Base-by-base conservation (phyloP, 37 sponge, comb jelly and placozoan genomes). In the Halisarca cf. caerulea region DNA sequence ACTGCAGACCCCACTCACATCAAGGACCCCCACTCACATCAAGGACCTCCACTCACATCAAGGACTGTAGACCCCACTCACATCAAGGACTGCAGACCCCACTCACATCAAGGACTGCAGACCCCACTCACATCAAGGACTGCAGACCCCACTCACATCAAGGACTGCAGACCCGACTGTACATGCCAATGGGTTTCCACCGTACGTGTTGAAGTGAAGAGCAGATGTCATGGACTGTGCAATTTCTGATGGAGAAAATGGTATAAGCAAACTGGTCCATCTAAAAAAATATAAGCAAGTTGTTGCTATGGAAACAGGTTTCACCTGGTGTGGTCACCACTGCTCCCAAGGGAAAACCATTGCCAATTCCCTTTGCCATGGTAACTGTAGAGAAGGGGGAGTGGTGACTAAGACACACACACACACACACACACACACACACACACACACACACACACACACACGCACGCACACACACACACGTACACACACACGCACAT, bases 171-270 rank as follows among this genome's bases (percentile, higher is more conserved):
- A 90, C 0, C 86, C 98, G 21, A 90, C 94, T 45, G 96, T 90
- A 72, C 94, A 90, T n/a, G 94, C 92, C 64, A 98, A 38, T 15
- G 98, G 92, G 85, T 98, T 98, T 3, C 98, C 98, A 24, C 98
- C 98, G 68, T 86, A 98, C 21, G 98, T 98, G 83, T 98, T 98
- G 92, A 95, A 93, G 85, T 98, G 94, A 0, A 93, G 69, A 14
- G 96, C 87, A 36, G 70, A 64, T 33, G 90, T 60, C 85, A 98
- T 66, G 1, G 87, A 75, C 53, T 73, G 43, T 21, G 96, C 96
- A 84, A 98, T 94, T 85, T 93, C 97, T 88, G 86, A 39, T 77
- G 14, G 38, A 39, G 21, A 6, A 9, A 24, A 51, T 41, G 64
- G 30, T 11, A 20, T 11, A 55, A 20, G 17, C 57, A 17, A 55